A percentile compares a stretch with the other conserved stretches of the same genome.
These are phyloP conservation scores for Rhinolophus sinicus DNA, from an alignment of 2,113 vertebrate genomes.

Conservation along the genomic window DNA sequence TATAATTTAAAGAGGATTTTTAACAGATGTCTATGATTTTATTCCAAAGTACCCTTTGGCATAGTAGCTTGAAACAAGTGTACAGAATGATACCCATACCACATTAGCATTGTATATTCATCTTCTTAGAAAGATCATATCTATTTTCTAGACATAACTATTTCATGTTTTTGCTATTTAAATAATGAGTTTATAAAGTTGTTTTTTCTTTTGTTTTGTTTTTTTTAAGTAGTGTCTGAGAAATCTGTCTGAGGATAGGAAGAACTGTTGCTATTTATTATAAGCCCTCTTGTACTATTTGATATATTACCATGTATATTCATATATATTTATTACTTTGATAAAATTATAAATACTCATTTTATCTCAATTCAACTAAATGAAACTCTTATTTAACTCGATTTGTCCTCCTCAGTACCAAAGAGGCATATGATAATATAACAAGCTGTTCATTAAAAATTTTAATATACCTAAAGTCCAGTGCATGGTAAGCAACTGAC, in stretches of 20 bases:
- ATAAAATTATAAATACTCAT: constrained; percentile 15
- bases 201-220: background rate
- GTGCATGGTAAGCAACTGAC: background rate
- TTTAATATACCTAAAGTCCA: background rate
- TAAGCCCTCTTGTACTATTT: background rate
- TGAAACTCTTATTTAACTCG: background rate
- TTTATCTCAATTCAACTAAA: constrained; percentile 40
- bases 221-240: background rate
- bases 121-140: constrained; percentile 4
- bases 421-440: background rate
- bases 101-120: background rate
- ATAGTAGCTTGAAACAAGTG: background rate
- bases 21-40: background rate
- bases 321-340: background rate
- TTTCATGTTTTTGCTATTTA: constrained; percentile 29
- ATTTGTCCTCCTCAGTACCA: background rate
- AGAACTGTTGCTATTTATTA: background rate
- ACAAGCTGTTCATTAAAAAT: background rate
- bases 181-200: constrained; percentile 7
- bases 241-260: background rate
- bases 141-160: background rate
- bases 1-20: constrained; percentile 2
- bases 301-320: background rate
- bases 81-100: background rate
- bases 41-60: background rate